Conservation (phyloP, 1,140 invertebrate genomes). For the Chironomus tepperi region DNA sequence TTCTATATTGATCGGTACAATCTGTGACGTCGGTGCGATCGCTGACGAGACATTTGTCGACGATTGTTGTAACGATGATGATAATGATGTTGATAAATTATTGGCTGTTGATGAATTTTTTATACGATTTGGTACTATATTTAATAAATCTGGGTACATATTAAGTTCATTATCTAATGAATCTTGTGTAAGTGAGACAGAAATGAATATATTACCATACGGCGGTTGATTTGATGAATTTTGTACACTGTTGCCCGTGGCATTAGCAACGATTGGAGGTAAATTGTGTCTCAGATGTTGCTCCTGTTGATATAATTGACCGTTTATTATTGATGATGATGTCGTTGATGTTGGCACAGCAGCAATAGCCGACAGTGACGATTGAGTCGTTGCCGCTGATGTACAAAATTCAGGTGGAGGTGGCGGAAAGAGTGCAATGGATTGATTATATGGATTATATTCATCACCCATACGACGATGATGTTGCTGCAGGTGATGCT, state of each 20-base stretch:
- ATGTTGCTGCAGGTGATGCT: slow-evolving; percentile 29
- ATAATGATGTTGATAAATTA: slow-evolving; percentile 32
- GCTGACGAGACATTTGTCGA: slow-evolving; percentile 29
- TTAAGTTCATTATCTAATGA: slow-evolving; percentile 47
- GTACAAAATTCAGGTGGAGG: slow-evolving; percentile 56
- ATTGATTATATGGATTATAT: slow-evolving; percentile 27
- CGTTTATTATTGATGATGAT: neutral
- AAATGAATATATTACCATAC: slow-evolving; percentile 66
- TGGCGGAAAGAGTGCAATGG: slow-evolving; percentile 49
- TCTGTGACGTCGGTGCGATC: slow-evolving; percentile 28
- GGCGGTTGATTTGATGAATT: slow-evolving; percentile 38
- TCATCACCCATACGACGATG: slow-evolving; percentile 32
- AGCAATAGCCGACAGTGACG: slow-evolving; percentile 38
- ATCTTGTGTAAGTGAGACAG: slow-evolving; percentile 61
- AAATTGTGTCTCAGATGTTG: too few relatives aligned
- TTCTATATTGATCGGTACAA: slow-evolving; percentile 38
- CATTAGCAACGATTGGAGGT: neutral
- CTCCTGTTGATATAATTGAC: slow-evolving; percentile 13
- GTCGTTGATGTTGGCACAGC: neutral
- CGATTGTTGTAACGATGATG: slow-evolving; percentile 26
- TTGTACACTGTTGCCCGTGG: neutral
- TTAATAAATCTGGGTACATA: slow-evolving; percentile 67
- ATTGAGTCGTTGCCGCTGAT: slow-evolving; percentile 39
- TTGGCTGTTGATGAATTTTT: slow-evolving; percentile 35
- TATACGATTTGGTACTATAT: slow-evolving; percentile 53